phyloP scores from a whole-genome alignment of 2,888 invertebrate species.

The Conchocele bisecta region DNA sequence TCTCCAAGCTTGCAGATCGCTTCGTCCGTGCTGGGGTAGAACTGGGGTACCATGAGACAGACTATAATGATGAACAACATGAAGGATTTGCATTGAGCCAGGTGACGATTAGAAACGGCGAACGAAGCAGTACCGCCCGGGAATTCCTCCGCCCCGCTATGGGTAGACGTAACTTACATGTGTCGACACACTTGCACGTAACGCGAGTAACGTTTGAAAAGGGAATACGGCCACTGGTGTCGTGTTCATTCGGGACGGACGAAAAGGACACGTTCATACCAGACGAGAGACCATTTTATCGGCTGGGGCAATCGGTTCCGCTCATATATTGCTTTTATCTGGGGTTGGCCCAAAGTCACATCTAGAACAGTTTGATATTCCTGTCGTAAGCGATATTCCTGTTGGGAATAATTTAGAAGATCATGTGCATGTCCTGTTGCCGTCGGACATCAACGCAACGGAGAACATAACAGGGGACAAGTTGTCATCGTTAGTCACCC shows the following conservation, averaged over 20 bases:
- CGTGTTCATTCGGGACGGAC: conserved; percentile 61
- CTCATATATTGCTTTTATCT: conserved; percentile 80
- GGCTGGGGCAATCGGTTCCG: conserved; percentile 81
- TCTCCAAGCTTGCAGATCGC: neutral
- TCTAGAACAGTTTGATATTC: conserved; percentile 75
- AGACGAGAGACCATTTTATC: conserved; percentile 76
- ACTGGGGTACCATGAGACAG: conserved; percentile 39
- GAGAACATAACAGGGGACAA: too few relatives aligned
- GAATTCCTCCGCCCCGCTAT: conserved; percentile 76
- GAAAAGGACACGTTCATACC: conserved; percentile 56
- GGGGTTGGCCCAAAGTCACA: conserved; percentile 81
- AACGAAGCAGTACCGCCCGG: conserved; percentile 74
- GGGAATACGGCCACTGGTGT: conserved; percentile 69
- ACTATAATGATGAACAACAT: conserved; percentile 44
- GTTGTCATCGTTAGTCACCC: too few relatives aligned
- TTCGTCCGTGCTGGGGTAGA: conserved; percentile 46
- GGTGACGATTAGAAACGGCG: conserved; percentile 59
- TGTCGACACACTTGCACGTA: conserved; percentile 61
- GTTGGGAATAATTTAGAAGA: conserved; percentile 80
- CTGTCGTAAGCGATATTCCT: conserved; percentile 74
- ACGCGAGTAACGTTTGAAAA: conserved; percentile 65
- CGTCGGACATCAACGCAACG: conserved; percentile 20
- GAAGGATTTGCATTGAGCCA: conserved; percentile 39
- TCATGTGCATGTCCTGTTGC: conserved; percentile 54
- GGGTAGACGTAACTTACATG: conserved; percentile 69